These are phyloP conservation scores for Scolopax rusticola DNA, from an alignment of 2,797 vertebrate species.

Conservation along the genomic window DNA sequence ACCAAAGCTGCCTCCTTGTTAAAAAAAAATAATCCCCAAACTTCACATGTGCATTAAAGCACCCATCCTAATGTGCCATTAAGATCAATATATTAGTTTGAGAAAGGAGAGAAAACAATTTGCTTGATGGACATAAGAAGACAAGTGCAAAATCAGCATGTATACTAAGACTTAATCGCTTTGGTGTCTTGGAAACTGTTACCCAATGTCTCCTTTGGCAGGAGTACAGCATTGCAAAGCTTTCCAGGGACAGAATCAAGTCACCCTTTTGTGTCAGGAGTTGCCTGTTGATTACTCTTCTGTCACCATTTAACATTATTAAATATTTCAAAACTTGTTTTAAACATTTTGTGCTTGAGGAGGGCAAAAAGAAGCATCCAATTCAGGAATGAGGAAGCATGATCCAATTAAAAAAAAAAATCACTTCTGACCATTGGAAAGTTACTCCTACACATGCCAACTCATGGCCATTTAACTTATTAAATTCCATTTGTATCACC, in stretches of 20 bases:
- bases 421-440: neutral
- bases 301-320: neutral
- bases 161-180: neutral
- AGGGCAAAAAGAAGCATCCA: neutral
- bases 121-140: neutral
- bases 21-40: neutral
- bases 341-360: neutral
- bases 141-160: conserved; percentile 15
- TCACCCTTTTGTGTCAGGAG: neutral
- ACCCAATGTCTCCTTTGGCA: neutral
- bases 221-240: neutral
- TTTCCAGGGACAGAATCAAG: neutral
- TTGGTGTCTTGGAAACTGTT: neutral
- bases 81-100: neutral
- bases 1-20: neutral
- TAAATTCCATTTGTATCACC: conserved; percentile 21
- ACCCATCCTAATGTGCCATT: neutral
- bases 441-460: neutral
- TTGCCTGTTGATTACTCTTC: neutral
- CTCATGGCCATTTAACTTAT: neutral
- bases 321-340: neutral
- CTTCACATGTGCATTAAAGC: accelerated
- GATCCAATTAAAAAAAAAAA: conserved; percentile 39
- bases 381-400: neutral
- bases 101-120: neutral